Conservation (phyloP, 2,888 invertebrate genomes). For the Lochmaea crataegi region DNA sequence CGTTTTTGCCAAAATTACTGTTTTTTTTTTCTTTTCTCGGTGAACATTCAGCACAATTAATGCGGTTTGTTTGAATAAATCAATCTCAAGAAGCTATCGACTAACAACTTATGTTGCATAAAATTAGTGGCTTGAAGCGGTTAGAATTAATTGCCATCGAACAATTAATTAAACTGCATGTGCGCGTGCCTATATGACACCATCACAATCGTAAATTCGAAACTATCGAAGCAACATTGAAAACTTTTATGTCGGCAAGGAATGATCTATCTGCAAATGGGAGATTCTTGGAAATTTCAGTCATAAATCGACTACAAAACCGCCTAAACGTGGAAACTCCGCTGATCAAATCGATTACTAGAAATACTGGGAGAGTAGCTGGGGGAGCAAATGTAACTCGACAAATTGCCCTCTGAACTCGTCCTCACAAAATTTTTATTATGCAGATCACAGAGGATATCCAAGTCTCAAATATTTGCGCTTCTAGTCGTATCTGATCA, state of each 20-base stretch:
- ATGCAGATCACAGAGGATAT: no score
- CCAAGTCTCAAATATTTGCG: no score
- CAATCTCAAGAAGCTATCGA: neutral
- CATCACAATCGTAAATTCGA: neutral
- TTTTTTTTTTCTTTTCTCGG: neutral
- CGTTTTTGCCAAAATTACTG: neutral
- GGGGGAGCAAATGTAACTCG: neutral
- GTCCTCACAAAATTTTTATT: no score
- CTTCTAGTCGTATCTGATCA: no score
- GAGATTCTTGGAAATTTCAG: slow-evolving; percentile 3
- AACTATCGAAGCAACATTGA: neutral
- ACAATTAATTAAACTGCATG: neutral
- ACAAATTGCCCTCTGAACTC: neutral
- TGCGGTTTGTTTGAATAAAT: neutral
- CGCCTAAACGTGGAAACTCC: neutral
- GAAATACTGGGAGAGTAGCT: neutral
- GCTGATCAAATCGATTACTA: neutral
- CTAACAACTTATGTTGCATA: neutral
- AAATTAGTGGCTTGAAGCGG: neutral
- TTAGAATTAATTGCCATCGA: neutral
- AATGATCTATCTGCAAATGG: neutral
- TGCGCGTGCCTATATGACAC: neutral
- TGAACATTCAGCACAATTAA: neutral
- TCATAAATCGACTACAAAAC: slow-evolving; percentile 5
- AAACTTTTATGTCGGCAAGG: neutral